Percentiles rank a stretch among this genome's conserved stretches.
Conservation (phyloP, 2,113 vertebrate genomes). For the Nestor notabilis region DNA sequence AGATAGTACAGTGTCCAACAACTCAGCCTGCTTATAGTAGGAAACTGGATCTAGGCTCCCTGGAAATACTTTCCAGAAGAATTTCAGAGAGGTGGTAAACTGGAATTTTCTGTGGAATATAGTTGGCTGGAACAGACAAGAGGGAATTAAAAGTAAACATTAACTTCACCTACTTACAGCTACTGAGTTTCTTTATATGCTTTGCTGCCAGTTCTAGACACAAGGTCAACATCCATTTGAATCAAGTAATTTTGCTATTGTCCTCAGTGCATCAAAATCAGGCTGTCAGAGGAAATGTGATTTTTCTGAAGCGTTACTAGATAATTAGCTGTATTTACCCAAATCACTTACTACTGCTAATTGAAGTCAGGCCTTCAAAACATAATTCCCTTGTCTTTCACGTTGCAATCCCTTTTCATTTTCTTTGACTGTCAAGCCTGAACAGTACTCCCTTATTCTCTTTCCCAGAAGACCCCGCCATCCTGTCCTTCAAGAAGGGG, state of each 20-base stretch:
- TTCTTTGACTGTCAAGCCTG: background rate
- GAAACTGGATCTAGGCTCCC: background rate
- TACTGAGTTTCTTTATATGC: background rate
- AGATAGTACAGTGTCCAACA: background rate
- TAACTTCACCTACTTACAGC: background rate
- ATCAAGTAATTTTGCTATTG: background rate
- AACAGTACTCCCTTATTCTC: background rate
- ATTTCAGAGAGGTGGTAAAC: background rate
- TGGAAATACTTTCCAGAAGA: background rate
- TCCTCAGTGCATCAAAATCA: background rate
- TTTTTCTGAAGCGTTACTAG: background rate
- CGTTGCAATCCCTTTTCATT: background rate
- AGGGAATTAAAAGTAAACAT: background rate
- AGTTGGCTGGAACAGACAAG: background rate
- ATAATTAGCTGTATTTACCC: background rate
- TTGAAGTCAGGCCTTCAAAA: background rate
- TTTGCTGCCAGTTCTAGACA: background rate
- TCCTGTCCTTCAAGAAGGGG: slow-evolving; percentile 89
- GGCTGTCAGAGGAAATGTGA: background rate
- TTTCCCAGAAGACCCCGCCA: slow-evolving; percentile 81
- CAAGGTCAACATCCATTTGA: background rate
- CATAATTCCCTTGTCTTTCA: background rate
- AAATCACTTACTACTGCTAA: background rate
- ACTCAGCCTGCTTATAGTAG: background rate
- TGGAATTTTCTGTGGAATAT: background rate